A percentile compares a stretch with the other conserved stretches of the same genome.
Conservation (phyloP, 1,140 invertebrate species). For the Drosophila bocki region DNA sequence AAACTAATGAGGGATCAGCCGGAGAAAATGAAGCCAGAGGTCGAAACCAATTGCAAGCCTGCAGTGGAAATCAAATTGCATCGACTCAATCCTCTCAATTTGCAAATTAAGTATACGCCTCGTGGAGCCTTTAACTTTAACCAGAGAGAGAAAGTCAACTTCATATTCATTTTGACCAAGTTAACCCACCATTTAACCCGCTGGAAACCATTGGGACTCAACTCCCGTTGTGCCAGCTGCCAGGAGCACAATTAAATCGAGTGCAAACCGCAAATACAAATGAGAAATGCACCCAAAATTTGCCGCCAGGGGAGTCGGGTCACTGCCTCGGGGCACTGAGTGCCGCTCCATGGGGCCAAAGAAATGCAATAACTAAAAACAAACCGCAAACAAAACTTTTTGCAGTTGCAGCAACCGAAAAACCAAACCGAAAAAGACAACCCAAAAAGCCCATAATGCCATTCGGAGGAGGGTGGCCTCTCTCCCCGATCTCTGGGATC, state of each 20-base stretch:
- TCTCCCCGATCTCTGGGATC: background rate
- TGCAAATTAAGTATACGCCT: conserved; percentile 5
- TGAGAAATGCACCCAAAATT: conserved; percentile 53
- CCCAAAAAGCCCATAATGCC: background rate
- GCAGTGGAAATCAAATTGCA: conserved; percentile 2
- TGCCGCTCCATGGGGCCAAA: conserved; percentile 20
- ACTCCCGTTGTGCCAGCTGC: conserved; percentile 5
- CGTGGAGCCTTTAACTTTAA: background rate
- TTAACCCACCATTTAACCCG: background rate
- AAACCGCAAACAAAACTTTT: conserved; percentile 60
- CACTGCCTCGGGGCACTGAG: background rate
- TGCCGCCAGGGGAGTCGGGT: conserved; percentile 1
- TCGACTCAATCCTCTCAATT: background rate
- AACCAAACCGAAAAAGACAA: conserved; percentile 14
- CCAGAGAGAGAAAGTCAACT: background rate
- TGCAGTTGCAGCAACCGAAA: conserved; percentile 11
- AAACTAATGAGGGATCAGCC: conserved; percentile 1
- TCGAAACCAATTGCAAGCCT: background rate
- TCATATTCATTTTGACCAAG: background rate
- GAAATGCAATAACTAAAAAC: conserved; percentile 67
- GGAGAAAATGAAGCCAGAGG: background rate
- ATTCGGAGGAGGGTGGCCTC: background rate
- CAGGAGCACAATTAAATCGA: conserved; percentile 64
- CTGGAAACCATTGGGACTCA: background rate
- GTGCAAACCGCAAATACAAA: conserved; percentile 65